phyloP scores from a whole-genome alignment of 2,797 vertebrate species.

The Lacerta agilis region DNA sequence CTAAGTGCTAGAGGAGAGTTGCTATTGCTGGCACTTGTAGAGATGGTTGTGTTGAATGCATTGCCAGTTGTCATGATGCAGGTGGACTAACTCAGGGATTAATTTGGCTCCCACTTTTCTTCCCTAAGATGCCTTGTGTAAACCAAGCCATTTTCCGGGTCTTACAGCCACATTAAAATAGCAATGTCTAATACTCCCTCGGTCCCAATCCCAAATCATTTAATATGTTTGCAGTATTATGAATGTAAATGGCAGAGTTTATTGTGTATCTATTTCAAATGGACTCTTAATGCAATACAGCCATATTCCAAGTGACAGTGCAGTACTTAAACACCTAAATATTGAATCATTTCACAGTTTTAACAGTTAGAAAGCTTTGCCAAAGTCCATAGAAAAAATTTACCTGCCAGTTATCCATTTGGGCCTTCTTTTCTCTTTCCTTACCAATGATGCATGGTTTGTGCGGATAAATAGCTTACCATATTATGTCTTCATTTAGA shows the following conservation, averaged over 20 bases:
- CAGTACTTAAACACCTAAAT: not conserved
- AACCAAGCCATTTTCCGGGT: constrained; percentile 39
- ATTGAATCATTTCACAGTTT: not conserved
- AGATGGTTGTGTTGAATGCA: not conserved
- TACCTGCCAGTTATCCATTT: constrained; percentile 10
- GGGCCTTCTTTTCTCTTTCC: not conserved
- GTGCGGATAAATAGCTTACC: not conserved
- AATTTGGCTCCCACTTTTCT: constrained; percentile 48
- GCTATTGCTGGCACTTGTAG: constrained; percentile 14
- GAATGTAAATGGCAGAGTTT: not conserved
- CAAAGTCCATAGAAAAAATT: constrained; percentile 1
- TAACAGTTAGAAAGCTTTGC: not conserved
- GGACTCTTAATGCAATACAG: not conserved
- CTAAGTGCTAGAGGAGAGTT: not conserved
- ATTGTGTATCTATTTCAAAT: not conserved
- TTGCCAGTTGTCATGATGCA: constrained; percentile 40
- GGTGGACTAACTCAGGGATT: constrained; percentile 73
- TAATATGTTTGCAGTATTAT: not conserved
- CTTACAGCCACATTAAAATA: constrained; percentile 18
- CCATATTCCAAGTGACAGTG: not conserved
- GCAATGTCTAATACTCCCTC: constrained; percentile 8
- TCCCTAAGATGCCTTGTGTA: constrained; percentile 62
- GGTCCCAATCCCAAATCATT: not conserved
- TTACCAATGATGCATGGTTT: constrained; percentile 28
- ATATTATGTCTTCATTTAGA: not conserved